phyloP scores from a whole-genome alignment of 92 coral and sea anemone species.

The Palythoa grandis region DNA sequence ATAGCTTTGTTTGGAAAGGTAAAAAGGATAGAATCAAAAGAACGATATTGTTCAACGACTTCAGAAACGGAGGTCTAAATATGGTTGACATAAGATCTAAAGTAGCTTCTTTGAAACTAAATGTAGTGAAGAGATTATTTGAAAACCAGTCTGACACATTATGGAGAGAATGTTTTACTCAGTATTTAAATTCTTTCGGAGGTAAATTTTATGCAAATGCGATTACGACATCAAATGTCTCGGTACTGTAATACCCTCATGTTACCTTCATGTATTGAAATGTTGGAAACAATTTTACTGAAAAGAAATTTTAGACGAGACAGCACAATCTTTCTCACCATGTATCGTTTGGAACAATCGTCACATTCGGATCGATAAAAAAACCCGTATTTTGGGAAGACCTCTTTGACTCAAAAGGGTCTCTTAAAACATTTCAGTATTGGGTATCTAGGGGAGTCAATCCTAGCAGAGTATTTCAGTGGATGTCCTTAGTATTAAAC shows the following conservation, averaged over 20 bases:
- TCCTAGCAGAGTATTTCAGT: slow-evolving; percentile 3
- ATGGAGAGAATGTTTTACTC: slow-evolving; percentile 30
- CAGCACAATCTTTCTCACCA: slow-evolving; percentile 2
- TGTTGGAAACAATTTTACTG: slow-evolving; percentile 13
- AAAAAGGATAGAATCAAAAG: slow-evolving; percentile 13
- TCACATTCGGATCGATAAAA: slow-evolving; percentile 1
- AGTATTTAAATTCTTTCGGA: not conserved
- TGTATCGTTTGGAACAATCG: slow-evolving; percentile 11
- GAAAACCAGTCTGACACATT: slow-evolving; percentile 5
- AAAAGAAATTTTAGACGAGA: slow-evolving; percentile 24
- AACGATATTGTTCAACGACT: not conserved
- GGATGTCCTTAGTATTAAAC: slow-evolving; percentile 8
- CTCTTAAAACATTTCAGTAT: slow-evolving; percentile 3
- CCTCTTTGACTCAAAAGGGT: slow-evolving; percentile 1
- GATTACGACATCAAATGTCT: not conserved
- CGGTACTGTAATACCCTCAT: slow-evolving; percentile 23
- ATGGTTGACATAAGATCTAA: slow-evolving; percentile 23
- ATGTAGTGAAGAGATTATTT: slow-evolving; percentile 25
- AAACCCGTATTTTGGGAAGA: slow-evolving; percentile 14
- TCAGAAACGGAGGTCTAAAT: slow-evolving; percentile 7
- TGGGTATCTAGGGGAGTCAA: slow-evolving; percentile 4
- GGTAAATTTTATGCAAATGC: no score
- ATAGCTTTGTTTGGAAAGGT: not conserved
- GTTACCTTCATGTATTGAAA: not conserved
- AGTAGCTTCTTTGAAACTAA: slow-evolving; percentile 12